phyloP scores from a whole-genome alignment of 2,113 vertebrate species.

The Bostrychus sinensis region DNA sequence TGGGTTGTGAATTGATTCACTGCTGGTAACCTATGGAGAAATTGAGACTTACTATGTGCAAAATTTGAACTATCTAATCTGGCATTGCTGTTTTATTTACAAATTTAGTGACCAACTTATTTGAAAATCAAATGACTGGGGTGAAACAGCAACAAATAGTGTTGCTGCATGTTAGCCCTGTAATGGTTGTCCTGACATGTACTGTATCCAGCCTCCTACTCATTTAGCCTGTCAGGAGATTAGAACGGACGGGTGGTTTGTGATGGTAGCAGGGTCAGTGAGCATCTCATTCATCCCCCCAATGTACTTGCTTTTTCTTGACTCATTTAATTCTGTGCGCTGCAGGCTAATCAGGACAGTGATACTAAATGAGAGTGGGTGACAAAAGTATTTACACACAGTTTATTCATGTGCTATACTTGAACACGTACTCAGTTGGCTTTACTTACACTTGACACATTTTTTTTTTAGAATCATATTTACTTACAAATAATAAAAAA shows the following conservation, averaged over 20 bases:
- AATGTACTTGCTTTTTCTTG: conserved; percentile 41
- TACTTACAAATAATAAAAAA: too few species aligned
- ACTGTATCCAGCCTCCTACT: conserved; percentile 51
- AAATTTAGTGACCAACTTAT: not conserved
- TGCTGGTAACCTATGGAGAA: too few species aligned
- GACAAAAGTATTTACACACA: conserved; percentile 77
- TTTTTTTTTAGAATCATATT: too few species aligned
- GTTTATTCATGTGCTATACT: conserved; percentile 65
- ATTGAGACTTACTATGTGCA: too few species aligned
- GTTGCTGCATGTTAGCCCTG: not conserved
- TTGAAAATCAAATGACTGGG: not conserved
- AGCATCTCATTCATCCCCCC: conserved; percentile 67
- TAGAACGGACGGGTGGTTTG: conserved; percentile 77
- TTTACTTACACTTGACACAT: too few species aligned
- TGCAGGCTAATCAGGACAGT: conserved; percentile 76
- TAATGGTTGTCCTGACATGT: conserved; percentile 55
- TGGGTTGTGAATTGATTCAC: too few species aligned
- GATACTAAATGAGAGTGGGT: conserved; percentile 73
- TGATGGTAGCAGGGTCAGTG: conserved; percentile 77
- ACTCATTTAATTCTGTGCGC: conserved; percentile 59
- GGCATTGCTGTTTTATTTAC: too few species aligned
- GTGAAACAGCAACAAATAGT: not conserved
- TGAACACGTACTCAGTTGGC: conserved; percentile 22
- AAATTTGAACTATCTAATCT: too few species aligned
- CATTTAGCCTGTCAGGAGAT: conserved; percentile 70